Base-by-base conservation (phyloP, 1,140 invertebrate genomes). In the Bombus sibiricus region DNA sequence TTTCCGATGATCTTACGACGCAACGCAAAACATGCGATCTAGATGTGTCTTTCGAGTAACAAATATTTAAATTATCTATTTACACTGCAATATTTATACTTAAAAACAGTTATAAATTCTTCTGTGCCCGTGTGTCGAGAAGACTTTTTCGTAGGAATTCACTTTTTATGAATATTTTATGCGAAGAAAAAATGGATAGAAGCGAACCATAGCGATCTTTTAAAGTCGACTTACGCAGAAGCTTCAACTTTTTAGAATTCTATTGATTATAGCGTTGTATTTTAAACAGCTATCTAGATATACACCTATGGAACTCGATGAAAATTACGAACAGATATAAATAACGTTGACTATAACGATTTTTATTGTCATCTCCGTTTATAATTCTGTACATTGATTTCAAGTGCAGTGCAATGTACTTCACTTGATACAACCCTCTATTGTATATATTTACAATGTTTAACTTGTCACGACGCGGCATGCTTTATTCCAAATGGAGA, bases 61-160 rank as follows among this genome's bases (percentile, higher is more conserved):
- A 85, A 81, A 86, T 89, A 89, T 91, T 86, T 89, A 91, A 89
- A 92, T 91, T 87, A 89, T 92, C 92, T 92, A 92, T 92, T 92
- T 92, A 92, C 90, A 92, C 83, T 88, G 85, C 72, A 84, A 90
- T 89, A 90, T 91, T 92, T 92, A 91, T 91, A 92, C 84, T 90
- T 86, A 87, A 68, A 71, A 92, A 81, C 71, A 77, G 71, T 88
- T 76, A 89, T 43, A 83, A 88, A 81, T 80, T 81, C 69, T 86
- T 91, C 66, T 87, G 64, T 88, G 87, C 76, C 81, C 72, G 83
- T 71, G 80, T 32, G 57, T 79, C 79, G 79, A 80, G 89, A 85
- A 80, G 69, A 84, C 59, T 62, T 59, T 22, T 53, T 34, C 57
- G 13, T n/a, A 6, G 32, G 9, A 10, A n/a, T 10, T 18, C 8